Conservation (phyloP, 2,113 vertebrate genomes). For the Monopterus albus region DNA sequence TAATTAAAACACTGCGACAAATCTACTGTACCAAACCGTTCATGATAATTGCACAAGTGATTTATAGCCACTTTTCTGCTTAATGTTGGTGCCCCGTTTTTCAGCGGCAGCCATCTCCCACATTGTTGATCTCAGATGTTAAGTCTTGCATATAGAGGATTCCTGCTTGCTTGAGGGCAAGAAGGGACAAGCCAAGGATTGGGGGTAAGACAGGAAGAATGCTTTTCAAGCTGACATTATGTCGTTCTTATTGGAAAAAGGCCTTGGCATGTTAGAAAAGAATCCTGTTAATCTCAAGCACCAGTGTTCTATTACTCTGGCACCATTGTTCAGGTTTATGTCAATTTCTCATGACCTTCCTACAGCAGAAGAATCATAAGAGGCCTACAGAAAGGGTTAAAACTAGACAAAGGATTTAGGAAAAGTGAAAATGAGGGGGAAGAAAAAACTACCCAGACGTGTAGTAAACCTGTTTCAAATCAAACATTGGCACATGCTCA, state of each 20-base stretch:
- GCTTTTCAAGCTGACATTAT: conserved; percentile 56
- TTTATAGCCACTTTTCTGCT: conserved; percentile 18
- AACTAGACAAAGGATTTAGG: conserved; percentile 40
- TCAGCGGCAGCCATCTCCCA: conserved; percentile 33
- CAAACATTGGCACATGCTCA: conserved; percentile 62
- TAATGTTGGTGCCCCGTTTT: conserved; percentile 26
- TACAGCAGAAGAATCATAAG: background rate
- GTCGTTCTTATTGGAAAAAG: conserved; percentile 46
- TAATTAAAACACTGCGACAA: background rate
- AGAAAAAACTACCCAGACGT: conserved; percentile 47
- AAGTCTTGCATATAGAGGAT: conserved; percentile 53
- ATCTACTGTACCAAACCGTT: background rate
- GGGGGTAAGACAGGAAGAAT: conserved; percentile 67
- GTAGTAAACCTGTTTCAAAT: conserved; percentile 71
- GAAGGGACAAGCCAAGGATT: conserved; percentile 78
- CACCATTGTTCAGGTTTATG: conserved; percentile 17
- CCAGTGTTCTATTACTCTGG: conserved; percentile 9
- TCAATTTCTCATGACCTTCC: background rate
- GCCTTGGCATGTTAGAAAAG: conserved; percentile 41
- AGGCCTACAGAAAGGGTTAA: background rate
- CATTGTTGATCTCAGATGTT: conserved; percentile 56
- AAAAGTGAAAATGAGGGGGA: background rate
- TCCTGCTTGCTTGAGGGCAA: conserved; percentile 73
- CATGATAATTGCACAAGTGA: background rate
- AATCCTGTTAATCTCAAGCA: conserved; percentile 30